Base-by-base conservation (phyloP, 2,888 invertebrate species). In the Amphipoea lucens region DNA sequence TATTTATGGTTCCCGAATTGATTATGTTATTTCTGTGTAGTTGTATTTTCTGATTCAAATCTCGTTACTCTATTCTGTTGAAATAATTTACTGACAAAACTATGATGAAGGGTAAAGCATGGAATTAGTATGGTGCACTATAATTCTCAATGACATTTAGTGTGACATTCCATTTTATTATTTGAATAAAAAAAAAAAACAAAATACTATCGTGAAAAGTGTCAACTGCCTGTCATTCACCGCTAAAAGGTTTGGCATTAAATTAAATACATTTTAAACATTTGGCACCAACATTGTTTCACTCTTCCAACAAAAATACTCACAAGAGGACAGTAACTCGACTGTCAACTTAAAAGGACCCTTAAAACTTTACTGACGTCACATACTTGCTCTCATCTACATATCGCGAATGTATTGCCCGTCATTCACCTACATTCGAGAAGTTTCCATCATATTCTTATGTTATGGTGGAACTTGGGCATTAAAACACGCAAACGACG, bases 401-500 rank as follows among this genome's bases (percentile, higher is more conserved):
- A 86, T 86, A 90, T 74, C 77, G 71, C 62, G 73, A 69, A 88
- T 86, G 80, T 81, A 86, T 90, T 79, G 79, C 80, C 62, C 65
- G 86, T 86, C 84, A 85, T 81, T 82, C 83, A 83, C 78, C 78
- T 78, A 87, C 71, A 79, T 86, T 89, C 83, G 62, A 45, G 67
- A 90, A 89, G 72, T 86, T 88, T 76, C 82, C 81, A 87, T 90
- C 84, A 87, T 90, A 90, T 84, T 90, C 77, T 78, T 84, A 79
- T 89, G 83, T 89, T 89, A 89, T 89, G 84, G 88, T 83, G 74
- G 75, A 89, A 89, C 70, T 89, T 89, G 72, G 69, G 84, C 87
- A 90, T 89, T 89, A 88, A 90, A 89, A 89, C 85, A 85, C 79
- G 84, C 87, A 87, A 83, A 90, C 83, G 87, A 78, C 76, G 72